These are phyloP conservation scores for Odontocerum albicorne DNA, from an alignment of 2,888 invertebrate species.

Conservation along the genomic window DNA sequence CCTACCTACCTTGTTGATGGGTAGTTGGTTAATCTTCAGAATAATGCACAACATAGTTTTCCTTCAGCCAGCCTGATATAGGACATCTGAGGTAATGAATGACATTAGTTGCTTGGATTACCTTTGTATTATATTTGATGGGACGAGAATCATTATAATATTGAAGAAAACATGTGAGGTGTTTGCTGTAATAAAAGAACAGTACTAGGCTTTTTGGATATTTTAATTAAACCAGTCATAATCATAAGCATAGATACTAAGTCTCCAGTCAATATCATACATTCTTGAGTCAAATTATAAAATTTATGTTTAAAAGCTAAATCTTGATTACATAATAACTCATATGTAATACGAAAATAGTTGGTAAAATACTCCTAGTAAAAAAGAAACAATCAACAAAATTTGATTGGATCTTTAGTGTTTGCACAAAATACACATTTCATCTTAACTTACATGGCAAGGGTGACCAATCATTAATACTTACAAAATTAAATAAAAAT, in stretches of 20 bases:
- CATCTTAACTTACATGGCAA: not conserved
- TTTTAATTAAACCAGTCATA: slow-evolving; percentile 35
- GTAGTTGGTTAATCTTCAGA: no score
- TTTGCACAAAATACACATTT: slow-evolving; percentile 15
- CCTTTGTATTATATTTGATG: no score
- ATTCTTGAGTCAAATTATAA: slow-evolving; percentile 36
- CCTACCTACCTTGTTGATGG: no score
- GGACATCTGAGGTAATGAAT: no score
- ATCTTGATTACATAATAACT: slow-evolving; percentile 26
- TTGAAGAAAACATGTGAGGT: no score
- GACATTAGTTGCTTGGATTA: no score
- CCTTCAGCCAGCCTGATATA: no score
- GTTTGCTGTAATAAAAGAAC: slow-evolving; percentile 21
- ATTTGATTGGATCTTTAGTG: slow-evolving; percentile 1
- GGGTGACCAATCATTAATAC: slow-evolving; percentile 16
- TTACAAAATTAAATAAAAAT: slow-evolving; percentile 25
- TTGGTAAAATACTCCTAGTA: slow-evolving; percentile 16
- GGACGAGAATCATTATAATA: no score
- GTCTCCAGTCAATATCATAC: slow-evolving; percentile 35
- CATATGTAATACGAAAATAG: slow-evolving; percentile 21
- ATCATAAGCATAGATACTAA: slow-evolving; percentile 33
- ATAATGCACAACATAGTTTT: no score
- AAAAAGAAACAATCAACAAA: not conserved
- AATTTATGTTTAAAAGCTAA: slow-evolving; percentile 34
- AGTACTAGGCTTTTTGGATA: slow-evolving; percentile 30